phyloP scores from a whole-genome alignment of 2,797 vertebrate genomes.

The Anas bahamensis region DNA sequence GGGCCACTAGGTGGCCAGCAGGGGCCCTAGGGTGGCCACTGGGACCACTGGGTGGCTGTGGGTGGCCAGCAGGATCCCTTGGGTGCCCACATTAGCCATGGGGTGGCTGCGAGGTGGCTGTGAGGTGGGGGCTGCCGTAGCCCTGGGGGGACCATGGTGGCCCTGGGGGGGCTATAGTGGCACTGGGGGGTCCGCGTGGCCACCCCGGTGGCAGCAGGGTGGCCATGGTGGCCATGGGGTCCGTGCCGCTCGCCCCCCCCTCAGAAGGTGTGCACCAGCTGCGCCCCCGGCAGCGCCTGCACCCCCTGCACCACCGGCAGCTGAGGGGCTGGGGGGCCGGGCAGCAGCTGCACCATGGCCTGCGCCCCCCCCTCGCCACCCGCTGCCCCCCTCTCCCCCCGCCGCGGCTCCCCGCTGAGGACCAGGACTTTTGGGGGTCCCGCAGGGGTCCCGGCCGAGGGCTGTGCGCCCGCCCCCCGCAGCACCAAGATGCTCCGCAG shows the following conservation, averaged over 20 bases:
- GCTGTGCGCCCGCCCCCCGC: slow-evolving; percentile 68
- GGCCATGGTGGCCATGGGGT: neutral
- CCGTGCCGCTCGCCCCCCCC: neutral
- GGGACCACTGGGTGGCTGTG: neutral
- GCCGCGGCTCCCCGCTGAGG: neutral
- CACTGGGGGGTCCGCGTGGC: neutral
- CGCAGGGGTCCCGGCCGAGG: neutral
- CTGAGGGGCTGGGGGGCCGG: slow-evolving; percentile 80
- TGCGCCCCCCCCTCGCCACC: neutral
- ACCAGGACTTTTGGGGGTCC: neutral
- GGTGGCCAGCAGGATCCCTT: too few species aligned
- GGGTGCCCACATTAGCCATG: too few species aligned
- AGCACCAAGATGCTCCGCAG: slow-evolving; percentile 77
- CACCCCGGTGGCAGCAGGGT: neutral
- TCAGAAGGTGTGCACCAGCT: slow-evolving; percentile 86
- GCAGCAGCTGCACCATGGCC: slow-evolving; percentile 86
- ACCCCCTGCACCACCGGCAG: slow-evolving; percentile 77
- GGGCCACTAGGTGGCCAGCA: too few species aligned
- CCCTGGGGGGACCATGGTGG: too few species aligned
- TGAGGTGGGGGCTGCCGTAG: neutral
- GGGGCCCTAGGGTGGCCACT: too few species aligned
- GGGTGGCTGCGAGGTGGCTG: neutral
- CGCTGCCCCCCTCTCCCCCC: neutral
- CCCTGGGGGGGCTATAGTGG: neutral
- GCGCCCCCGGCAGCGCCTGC: slow-evolving; percentile 85